Conservation (phyloP, 2,113 vertebrate species). For the Cinclus cinclus region DNA sequence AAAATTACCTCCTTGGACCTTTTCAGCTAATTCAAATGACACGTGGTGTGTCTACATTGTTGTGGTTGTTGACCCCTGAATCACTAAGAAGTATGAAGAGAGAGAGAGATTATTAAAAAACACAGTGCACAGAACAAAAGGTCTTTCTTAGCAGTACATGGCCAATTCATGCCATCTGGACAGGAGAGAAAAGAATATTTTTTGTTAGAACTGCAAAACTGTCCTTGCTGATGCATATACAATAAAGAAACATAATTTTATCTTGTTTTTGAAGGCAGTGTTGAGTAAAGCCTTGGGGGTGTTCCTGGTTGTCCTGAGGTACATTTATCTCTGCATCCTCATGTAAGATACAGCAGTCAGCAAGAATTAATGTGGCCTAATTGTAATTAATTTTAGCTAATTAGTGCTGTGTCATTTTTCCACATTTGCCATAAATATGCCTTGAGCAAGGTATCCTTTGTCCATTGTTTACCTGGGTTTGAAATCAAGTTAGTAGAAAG, state of each 20-base stretch:
- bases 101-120: background rate
- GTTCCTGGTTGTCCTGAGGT: background rate
- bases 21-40: background rate
- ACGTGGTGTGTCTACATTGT: too few relatives aligned
- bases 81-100: background rate
- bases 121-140: rapidly evolving
- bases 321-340: background rate
- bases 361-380: background rate
- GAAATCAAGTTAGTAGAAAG: background rate
- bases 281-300: background rate
- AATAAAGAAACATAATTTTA: background rate
- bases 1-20: background rate
- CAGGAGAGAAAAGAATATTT: background rate
- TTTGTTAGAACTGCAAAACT: background rate
- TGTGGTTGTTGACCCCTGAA: background rate
- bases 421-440: background rate
- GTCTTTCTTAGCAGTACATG: background rate
- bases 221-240: background rate
- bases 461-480: background rate
- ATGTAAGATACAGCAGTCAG: too few relatives aligned
- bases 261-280: background rate
- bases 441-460: background rate
- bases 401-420: background rate
- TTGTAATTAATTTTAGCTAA: background rate
- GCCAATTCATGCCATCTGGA: background rate